These are phyloP conservation scores for Lordiphosa fenestrarum DNA, from an alignment of 2,888 invertebrate species.

Conservation along the genomic window DNA sequence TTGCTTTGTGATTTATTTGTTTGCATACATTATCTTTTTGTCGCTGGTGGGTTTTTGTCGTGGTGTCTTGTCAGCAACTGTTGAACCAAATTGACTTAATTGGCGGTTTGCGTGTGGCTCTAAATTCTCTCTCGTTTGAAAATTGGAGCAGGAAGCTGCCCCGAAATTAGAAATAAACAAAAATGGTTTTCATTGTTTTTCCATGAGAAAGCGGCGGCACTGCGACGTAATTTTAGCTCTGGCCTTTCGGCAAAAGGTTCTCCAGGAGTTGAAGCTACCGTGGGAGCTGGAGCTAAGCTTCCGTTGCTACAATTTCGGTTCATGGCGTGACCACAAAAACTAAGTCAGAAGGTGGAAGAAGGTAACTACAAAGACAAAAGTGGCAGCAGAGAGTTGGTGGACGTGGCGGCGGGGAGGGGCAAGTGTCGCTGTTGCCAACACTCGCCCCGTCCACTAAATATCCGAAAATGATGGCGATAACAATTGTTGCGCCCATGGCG, in stretches of 20 bases:
- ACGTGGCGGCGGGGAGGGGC: conserved; percentile 16
- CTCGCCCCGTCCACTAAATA: conserved; percentile 71
- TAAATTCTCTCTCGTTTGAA: conserved; percentile 39
- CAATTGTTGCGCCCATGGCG: conserved; percentile 69
- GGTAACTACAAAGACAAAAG: conserved; percentile 1
- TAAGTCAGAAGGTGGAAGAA: conserved; percentile 19
- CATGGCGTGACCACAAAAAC: conserved; percentile 71
- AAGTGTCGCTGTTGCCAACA: conserved; percentile 64
- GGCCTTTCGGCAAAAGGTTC: conserved; percentile 62
- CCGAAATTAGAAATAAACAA: conserved; percentile 32
- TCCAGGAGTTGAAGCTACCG: conserved; percentile 64
- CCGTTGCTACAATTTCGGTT: conserved; percentile 66
- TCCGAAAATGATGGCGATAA: conserved; percentile 74
- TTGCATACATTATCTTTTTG: conserved; percentile 43
- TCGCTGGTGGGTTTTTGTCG: conserved; percentile 21
- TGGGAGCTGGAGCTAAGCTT: conserved; percentile 62
- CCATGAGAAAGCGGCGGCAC: conserved; percentile 50
- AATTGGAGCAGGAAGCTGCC: conserved; percentile 67
- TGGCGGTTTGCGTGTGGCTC: conserved; percentile 61
- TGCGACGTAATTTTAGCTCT: conserved; percentile 63
- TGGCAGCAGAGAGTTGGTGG: conserved; percentile 7
- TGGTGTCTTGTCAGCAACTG: conserved; percentile 21
- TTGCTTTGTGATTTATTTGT: conserved; percentile 61
- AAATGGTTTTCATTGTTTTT: conserved; percentile 44
- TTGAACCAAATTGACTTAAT: conserved; percentile 48